Evolutionary conservation across 1,140 invertebrate species (phyloP).

Genomic region (Tetramorium simillimum): DNA sequence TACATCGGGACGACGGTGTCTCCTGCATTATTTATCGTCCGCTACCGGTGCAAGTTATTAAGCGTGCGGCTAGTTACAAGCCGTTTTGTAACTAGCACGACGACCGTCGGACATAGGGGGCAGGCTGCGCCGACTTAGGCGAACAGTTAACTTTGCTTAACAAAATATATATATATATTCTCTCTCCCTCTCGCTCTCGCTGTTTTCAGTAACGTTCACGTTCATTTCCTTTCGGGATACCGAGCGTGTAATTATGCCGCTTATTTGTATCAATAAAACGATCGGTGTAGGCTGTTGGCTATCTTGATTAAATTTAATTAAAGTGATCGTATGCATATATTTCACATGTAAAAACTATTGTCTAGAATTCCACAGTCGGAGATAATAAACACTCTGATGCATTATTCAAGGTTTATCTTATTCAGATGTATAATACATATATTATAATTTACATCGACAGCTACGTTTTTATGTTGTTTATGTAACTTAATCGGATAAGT

Average conservation of each 20-base stretch:
- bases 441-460: constrained; percentile 35
- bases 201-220: background rate
- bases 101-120: constrained; percentile 33
- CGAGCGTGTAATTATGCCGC: background rate
- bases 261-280: background rate
- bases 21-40: constrained; percentile 75
- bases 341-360: background rate
- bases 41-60: constrained; percentile 74
- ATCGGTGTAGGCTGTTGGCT: background rate
- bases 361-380: constrained; percentile 15
- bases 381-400: constrained; percentile 2
- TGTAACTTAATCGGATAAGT: background rate
- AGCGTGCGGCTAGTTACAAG: constrained; percentile 69
- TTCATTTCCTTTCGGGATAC: background rate
- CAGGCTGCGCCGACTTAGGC: background rate
- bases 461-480: constrained; percentile 37
- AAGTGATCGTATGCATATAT: background rate
- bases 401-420: constrained; percentile 33
- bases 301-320: constrained; percentile 4
- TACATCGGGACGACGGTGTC: constrained; percentile 75
- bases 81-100: constrained; percentile 57
- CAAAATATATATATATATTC: constrained; percentile 30
- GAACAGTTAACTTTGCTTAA: constrained; percentile 3
- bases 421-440: constrained; percentile 21
- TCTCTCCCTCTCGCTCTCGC: no score